phyloP scores from a whole-genome alignment of 2,113 vertebrate species.

The Thinocorus orbignyianus region DNA sequence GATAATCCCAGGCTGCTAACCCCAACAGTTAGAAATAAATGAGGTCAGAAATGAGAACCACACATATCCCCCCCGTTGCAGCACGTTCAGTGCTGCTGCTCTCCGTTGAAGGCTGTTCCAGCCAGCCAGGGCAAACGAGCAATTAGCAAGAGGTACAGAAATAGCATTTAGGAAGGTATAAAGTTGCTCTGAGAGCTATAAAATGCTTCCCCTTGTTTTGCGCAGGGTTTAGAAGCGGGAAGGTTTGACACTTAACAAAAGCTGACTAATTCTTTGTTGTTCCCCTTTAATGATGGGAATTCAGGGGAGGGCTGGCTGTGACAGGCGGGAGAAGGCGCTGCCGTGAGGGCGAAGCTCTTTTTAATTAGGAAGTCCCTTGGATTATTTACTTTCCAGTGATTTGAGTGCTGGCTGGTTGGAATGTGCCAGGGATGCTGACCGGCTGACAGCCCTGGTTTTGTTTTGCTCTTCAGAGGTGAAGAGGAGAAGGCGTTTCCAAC shows the following conservation, averaged over 20 bases:
- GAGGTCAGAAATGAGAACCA: slow-evolving; percentile 4
- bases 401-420: neutral
- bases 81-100: neutral
- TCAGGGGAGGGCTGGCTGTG: neutral
- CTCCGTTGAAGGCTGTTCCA: neutral
- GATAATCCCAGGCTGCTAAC: neutral
- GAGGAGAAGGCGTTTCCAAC: slow-evolving; percentile 25
- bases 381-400: slow-evolving; percentile 35
- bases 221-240: neutral
- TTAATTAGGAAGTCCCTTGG: slow-evolving; percentile 18
- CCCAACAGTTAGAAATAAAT: slow-evolving; percentile 11
- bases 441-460: neutral
- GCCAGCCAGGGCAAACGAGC: slow-evolving; percentile 9
- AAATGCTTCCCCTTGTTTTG: slow-evolving; percentile 22
- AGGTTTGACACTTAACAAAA: slow-evolving; percentile 24
- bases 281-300: neutral
- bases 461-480: neutral
- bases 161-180: slow-evolving; percentile 5
- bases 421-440: slow-evolving; percentile 21
- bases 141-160: slow-evolving; percentile 24
- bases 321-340: neutral
- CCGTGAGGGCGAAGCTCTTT: neutral
- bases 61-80: neutral
- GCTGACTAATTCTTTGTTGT: slow-evolving; percentile 35
- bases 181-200: slow-evolving; percentile 41